Base-by-base conservation (phyloP, 2,113 vertebrate species). In the Procavia capensis region DNA sequence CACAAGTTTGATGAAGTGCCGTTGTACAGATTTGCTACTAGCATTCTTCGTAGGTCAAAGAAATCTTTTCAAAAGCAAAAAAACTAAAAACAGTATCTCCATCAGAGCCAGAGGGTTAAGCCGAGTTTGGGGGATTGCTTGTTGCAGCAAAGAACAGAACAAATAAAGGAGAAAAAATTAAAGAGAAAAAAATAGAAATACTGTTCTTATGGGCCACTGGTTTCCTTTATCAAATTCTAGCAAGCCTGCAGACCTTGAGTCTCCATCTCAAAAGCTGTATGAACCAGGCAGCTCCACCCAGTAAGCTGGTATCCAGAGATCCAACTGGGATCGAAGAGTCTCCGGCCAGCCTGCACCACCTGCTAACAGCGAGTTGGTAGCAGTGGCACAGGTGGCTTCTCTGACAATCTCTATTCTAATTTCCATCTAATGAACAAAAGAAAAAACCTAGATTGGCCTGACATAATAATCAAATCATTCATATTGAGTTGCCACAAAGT, bases 221-320 rank as follows among this genome's bases (percentile, higher is more conserved):
- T 34, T 93, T 92, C 39, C 85, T 93, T 54, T 91, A 76, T 81
- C 34, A 96, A 45, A 89, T 70, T 43, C 43, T 50, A 8, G 25
- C 34, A 93, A 68, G 50, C 64, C 84, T 68, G 70, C 19, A 68
- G n/a, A 78, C 43, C 43, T 31, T 16, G 1, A 39, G 43, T 45
- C 36, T 64, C n/a, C 20, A 14, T 20, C 22, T 61, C 47, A 47
- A 36, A 47, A 25, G 29, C 36, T 59, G 14, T n/a, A 50, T 31
- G 2, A 91, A 66, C 24, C 25, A n/a, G 2, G 78, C 9, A 93
- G 24, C 64, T 25, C 57, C 29, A 39, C 25, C 2, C 36, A 41
- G 25, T 63, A 85, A 74, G n/a, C 3, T 41, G 47, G 25, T 68
- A 81, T 50, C 25, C 29, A 4, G n/a, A 43, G n/a, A 29, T 57